Base-by-base conservation (phyloP, 2,888 invertebrate species). In the Philopedon plagiatum region DNA sequence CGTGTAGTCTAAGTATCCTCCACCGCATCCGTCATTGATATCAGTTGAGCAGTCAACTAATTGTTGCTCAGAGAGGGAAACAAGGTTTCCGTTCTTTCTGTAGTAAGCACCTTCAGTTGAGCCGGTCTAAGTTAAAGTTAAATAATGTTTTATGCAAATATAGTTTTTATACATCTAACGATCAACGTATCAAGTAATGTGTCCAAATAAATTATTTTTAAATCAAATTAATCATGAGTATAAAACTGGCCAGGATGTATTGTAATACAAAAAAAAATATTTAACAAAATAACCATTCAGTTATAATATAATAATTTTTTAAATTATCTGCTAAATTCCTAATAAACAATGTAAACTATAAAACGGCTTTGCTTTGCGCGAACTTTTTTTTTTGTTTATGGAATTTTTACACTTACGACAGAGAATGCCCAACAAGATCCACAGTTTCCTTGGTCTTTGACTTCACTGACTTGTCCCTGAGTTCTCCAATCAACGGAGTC, bases 351-450 rank as follows among this genome's bases (percentile, higher is more conserved):
- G n/a, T n/a, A n/a, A n/a, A n/a, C n/a, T n/a, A n/a, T n/a, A n/a
- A n/a, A n/a, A n/a, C n/a, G n/a, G n/a, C n/a, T n/a, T n/a, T n/a
- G n/a, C n/a, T n/a, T n/a, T n/a, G n/a, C n/a, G n/a, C n/a, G n/a
- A n/a, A n/a, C n/a, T n/a, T n/a, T n/a, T 34, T 34, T 5, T 34
- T 13, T 39, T 39, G 41, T n/a, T 67, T 11, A n/a, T 23, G 5
- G 32, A 51, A 4, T 46, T 54, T 39, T 15, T 1, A 15, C 18
- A 63, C 61, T 61, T 73, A 78, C 77, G 7, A 76, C 39, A 62
- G 76, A 67, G 56, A 78, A 80, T 41, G 74, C 57, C 78, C 78
- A 80, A 72, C 77, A 78, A 21, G 77, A 74, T 21, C 76, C 77
- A 64, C 80, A 80, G 0, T 46, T 1, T 32, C 73, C 77, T 77